Evolutionary conservation across 2,888 invertebrate genomes (phyloP), one percentile per base, ranked within the genome.

Genomic region (Dynastes grantii): DNA sequence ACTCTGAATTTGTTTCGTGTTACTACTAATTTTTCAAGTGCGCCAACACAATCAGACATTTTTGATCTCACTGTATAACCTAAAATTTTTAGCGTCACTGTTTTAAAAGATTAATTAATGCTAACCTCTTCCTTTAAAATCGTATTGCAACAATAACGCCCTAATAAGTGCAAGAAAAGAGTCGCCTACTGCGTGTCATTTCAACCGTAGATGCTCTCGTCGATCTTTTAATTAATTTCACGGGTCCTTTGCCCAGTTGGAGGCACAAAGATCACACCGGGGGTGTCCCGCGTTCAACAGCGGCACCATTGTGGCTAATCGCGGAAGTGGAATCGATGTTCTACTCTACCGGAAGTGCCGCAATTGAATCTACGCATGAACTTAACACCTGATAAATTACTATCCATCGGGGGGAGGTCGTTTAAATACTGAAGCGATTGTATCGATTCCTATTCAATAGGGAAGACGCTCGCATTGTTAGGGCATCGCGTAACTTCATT

Each of bases 181-280:
- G 16, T 8, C 45, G 13, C 67, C 67, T 45, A 29, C 67, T 27
- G 55, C 55, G 67, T 29, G 64, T 37, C n/a, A 32, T 64, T 64
- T 37, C n/a, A n/a, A 37, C 37, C 29, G 32, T 29, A 45, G 45
- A 45, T 11, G 11, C 45, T 16, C 67, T 32, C 40, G n/a, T n/a
- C 11, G 22, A 40, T 65, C 65, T 65, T 67, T 67, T 67, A 67
- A 67, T 67, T 67, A 67, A 67, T 67, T 45, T 40, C 67, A 22
- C 32, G 4, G n/a, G 27, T 67, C 37, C 67, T 67, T 67, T 45
- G 45, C 27, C 9, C 67, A 22, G 67, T 40, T 45, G 45, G n/a
- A 45, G 40, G 9, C 67, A 22, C 22, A 45, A 45, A 45, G 67
- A 67, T 67, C 67, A 67, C 67, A 22, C 11, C 11, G 58, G 63